phyloP scores from a whole-genome alignment of 1,140 invertebrate genomes.

The Drosophila novamexicana region DNA sequence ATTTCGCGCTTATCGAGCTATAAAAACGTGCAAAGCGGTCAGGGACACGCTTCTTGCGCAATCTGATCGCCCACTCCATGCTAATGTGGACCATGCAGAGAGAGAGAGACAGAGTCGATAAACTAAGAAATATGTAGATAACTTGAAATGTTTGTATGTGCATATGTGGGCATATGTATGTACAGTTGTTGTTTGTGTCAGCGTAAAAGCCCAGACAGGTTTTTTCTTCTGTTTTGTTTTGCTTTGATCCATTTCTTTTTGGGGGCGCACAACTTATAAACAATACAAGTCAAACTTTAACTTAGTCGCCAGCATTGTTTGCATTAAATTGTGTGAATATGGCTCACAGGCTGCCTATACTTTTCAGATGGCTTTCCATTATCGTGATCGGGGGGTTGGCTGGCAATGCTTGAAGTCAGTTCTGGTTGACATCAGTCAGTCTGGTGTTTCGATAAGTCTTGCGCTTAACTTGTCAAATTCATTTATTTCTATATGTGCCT shows the following conservation, averaged over 20 bases:
- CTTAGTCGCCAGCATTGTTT: conserved; percentile 29
- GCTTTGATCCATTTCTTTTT: conserved; percentile 53
- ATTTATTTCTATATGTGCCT: conserved; percentile 1
- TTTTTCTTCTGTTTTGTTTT: conserved; percentile 45
- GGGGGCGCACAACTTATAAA: conserved; percentile 32
- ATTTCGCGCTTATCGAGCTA: conserved; percentile 6
- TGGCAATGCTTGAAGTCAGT: conserved; percentile 11
- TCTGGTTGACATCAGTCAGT: conserved; percentile 42
- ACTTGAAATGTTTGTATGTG: background rate
- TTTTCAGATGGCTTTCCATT: background rate
- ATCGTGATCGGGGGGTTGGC: background rate
- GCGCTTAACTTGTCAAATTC: conserved; percentile 42
- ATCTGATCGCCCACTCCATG: conserved; percentile 20
- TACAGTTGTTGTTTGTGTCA: conserved; percentile 27
- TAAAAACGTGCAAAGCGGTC: conserved; percentile 21
- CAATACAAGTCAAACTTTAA: conserved; percentile 37
- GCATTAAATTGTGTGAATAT: conserved; percentile 24
- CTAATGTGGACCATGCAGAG: conserved; percentile 15
- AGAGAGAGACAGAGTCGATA: background rate
- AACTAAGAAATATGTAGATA: conserved; percentile 8
- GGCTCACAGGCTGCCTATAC: background rate
- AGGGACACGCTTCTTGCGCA: conserved; percentile 15
- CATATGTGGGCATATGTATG: background rate
- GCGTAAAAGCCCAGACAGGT: conserved; percentile 44
- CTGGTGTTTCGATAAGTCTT: conserved; percentile 33